Conservation (phyloP, 2,888 invertebrate species). For the Melieria omissa region DNA sequence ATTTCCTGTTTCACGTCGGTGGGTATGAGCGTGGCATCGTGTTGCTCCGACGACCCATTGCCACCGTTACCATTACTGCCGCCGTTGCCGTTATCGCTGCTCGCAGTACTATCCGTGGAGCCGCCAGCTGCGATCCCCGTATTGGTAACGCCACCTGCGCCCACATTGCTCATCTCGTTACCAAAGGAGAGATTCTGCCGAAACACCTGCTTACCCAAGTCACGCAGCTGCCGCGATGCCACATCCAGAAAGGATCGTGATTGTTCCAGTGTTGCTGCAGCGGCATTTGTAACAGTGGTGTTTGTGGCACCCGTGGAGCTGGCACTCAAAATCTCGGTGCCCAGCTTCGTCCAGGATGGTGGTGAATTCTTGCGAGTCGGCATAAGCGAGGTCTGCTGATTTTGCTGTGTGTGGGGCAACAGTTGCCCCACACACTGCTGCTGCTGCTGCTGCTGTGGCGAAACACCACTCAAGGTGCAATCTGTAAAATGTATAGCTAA, state of each 20-base stretch:
- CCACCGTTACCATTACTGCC: conserved; percentile 23
- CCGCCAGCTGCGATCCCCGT: conserved; percentile 28
- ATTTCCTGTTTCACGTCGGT: conserved; percentile 71
- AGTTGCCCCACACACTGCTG: conserved; percentile 12
- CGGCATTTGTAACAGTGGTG: conserved; percentile 44
- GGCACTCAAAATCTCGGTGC: conserved; percentile 49
- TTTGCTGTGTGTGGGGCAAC: background rate
- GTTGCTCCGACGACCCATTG: conserved; percentile 46
- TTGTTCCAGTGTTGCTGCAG: conserved; percentile 47
- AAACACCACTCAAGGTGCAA: conserved; percentile 11
- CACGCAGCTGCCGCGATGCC: conserved; percentile 62
- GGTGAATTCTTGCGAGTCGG: conserved; percentile 49
- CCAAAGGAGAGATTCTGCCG: conserved; percentile 63
- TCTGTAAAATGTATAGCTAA: conserved; percentile 33
- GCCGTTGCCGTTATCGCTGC: conserved; percentile 12
- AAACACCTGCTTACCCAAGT: conserved; percentile 64
- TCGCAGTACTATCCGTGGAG: background rate
- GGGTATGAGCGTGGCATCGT: conserved; percentile 68
- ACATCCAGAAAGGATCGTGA: conserved; percentile 60
- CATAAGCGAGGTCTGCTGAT: conserved; percentile 44
- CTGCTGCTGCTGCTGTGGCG: conserved; percentile 36
- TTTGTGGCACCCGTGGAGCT: conserved; percentile 43
- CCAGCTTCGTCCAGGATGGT: conserved; percentile 49
- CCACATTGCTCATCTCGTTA: conserved; percentile 45
- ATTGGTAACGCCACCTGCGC: conserved; percentile 27